Evolutionary conservation across 2,113 vertebrate species (phyloP).

Genomic region (Anthoscopus minutus): DNA sequence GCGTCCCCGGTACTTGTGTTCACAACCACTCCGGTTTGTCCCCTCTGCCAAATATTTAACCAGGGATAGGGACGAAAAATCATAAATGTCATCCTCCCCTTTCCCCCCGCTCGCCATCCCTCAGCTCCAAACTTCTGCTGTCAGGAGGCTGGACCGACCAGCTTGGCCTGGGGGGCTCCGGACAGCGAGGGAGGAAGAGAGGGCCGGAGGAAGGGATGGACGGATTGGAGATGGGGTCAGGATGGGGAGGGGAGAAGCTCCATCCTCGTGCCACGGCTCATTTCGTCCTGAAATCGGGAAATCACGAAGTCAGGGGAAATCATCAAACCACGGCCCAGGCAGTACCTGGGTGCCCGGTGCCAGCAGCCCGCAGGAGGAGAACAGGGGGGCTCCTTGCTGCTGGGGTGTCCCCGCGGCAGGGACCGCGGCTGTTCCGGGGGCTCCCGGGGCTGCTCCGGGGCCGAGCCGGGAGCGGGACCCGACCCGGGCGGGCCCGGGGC

Average conservation of each 20-base stretch:
- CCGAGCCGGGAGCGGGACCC: not conserved
- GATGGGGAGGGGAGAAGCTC: not conserved
- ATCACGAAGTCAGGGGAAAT: not conserved
- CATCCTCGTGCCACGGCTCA: not conserved
- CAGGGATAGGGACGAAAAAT: not conserved
- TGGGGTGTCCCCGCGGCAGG: not conserved
- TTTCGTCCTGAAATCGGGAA: fast-evolving
- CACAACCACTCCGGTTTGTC: not conserved
- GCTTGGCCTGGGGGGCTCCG: not conserved
- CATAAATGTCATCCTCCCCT: not conserved
- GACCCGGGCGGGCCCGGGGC: too few species aligned
- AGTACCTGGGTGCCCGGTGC: not conserved
- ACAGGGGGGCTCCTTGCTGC: not conserved
- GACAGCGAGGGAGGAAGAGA: not conserved
- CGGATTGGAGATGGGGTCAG: fast-evolving
- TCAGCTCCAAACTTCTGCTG: not conserved
- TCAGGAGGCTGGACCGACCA: fast-evolving
- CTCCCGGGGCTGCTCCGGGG: too few species aligned
- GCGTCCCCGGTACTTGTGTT: not conserved
- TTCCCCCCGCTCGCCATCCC: fast-evolving
- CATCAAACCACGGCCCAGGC: fast-evolving
- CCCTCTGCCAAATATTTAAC: not conserved
- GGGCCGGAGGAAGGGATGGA: not conserved
- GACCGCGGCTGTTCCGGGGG: not conserved
- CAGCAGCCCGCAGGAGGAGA: not conserved